Evolutionary conservation across 2,797 vertebrate genomes (phyloP).

Genomic region (Chelon labrosus): DNA sequence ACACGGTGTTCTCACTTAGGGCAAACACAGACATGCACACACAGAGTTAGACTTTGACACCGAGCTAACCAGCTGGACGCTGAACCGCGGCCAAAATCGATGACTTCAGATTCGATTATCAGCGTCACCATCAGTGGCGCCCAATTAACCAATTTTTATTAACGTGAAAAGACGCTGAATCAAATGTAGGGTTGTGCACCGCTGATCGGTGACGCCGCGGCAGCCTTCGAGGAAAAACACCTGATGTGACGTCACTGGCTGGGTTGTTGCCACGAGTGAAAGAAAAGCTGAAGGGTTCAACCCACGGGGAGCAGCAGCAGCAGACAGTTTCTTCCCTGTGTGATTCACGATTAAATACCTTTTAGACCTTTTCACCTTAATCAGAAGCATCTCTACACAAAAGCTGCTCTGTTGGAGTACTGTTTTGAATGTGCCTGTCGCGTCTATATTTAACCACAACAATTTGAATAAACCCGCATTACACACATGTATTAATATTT

Average conservation of each 20-base stretch:
- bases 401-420: background rate
- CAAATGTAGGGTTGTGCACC: background rate
- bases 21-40: constrained; percentile 40
- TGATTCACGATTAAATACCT: background rate
- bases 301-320: too few relatives aligned
- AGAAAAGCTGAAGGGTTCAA: too few relatives aligned
- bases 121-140: background rate
- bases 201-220: background rate
- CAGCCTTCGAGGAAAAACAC: background rate
- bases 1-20: constrained; percentile 27
- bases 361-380: background rate
- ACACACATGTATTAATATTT: background rate
- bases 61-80: background rate
- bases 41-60: constrained; percentile 50
- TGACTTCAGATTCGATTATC: constrained; percentile 7
- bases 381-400: background rate
- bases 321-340: background rate
- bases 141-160: background rate
- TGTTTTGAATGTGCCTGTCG: background rate
- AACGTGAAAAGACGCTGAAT: background rate
- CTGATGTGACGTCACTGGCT: constrained; percentile 2
- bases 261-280: background rate
- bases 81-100: constrained; percentile 44
- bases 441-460: too few relatives aligned
- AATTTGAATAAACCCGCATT: background rate